Base-by-base conservation (phyloP, 2,113 vertebrate genomes). In the Caranx melampygus region DNA sequence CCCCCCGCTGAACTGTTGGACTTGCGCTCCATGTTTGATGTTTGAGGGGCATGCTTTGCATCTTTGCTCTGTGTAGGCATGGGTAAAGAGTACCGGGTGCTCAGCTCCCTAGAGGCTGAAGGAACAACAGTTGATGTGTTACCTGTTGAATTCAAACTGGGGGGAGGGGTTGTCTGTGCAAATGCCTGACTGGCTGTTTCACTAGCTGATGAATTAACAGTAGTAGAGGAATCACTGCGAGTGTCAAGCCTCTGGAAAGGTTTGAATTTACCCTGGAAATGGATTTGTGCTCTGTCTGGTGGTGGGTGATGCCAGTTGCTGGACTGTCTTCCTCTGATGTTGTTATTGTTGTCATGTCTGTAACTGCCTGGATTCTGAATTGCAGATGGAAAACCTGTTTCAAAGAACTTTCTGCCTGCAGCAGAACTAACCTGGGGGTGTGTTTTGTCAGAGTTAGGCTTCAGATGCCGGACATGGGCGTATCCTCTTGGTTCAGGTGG, bases 201-300 rank as follows among this genome's bases (percentile, higher is more conserved):
- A n/a, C n/a, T n/a, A n/a, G n/a, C n/a, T 58, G 75, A 54, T 44
- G 60, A 54, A 20, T 40, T 2, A 3, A 12, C 47, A 4, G 10
- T 0, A 12, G 45, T 18, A 33, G 14, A 11, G n/a, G 31, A 33
- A 31, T 12, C 9, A 10, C 26, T 34, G 33, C 21, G 4, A 9
- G 16, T 10, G 4, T 35, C 16, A 75, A 47, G 69, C 52, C 15
- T 75, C 31, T 82, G 59, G 40, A 82, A 82, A 64, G 72, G 79
- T 75, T 70, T 70, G 42, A 75, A 82, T 69, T 75, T 75, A 5
- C 79, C 72, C 40, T 64, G 42, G 33, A 75, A 16, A 4, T 3
- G 31, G 3, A 6, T 6, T 4, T 31, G 40, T 20, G 21, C 3
- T n/a, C 65, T 42, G 0, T 58, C 35, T 33, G 14, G n/a, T 20